Base-by-base conservation (phyloP, 2,888 invertebrate species). In the Chironomus tentans region DNA sequence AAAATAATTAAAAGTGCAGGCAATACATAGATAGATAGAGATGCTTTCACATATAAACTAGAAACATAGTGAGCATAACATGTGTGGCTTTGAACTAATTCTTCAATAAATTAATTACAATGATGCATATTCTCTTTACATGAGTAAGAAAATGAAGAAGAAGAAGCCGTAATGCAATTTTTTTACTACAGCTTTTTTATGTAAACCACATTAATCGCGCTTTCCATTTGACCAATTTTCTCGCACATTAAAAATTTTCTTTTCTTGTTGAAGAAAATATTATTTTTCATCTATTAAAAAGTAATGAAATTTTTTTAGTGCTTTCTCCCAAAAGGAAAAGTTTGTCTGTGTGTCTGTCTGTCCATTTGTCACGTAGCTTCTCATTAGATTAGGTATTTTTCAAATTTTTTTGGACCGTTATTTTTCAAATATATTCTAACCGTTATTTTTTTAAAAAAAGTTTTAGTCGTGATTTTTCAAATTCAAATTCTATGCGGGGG, bases 141-240 rank as follows among this genome's bases (percentile, higher is more conserved):
- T 56, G 38, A 38, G 38, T 38, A 38, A 38, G 38, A 56, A 56
- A 18, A 15, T 56, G 15, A 56, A 56, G 18, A 56, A 56, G 18
- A 56, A 56, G 15, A 56, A 56, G 56, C 56, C 3, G 21, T 65
- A 65, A 65, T 65, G 65, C 65, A 65, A 65, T 65, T 21, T 24
- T 22, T 65, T 22, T 65, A 18, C 18, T 56, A 6, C 56, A 56
- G n/a, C 15, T 50, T 5, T 50, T 50, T 28, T 28, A 28, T 28
- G 28, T 38, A 38, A 38, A 38, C 38, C 50, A 50, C 50, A 50
- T 50, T 56, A 56, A 56, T 15, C 56, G 56, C 65, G 65, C 65
- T 65, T 65, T 68, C 68, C 68, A 68, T 68, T 68, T 68, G 68
- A 68, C 46, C 68, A 68, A 68, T 65, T 65, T 65, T 65, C 24